phyloP scores from a whole-genome alignment of 2,888 invertebrate species.

The Latrodectus hesperus region DNA sequence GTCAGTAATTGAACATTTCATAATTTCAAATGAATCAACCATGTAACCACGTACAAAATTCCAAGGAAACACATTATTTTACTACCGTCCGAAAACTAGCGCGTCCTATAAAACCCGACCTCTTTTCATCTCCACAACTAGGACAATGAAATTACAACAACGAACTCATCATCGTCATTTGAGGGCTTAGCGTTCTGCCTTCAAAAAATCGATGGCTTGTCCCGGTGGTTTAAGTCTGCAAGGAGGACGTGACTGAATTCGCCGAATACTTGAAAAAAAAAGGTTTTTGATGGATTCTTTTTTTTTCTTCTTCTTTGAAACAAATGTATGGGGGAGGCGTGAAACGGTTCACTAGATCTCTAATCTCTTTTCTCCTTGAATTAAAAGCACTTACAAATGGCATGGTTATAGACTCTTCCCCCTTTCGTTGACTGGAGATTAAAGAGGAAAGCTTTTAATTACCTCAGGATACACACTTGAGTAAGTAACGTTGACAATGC shows the following conservation, averaged over 20 bases:
- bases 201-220: neutral
- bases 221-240: conserved; percentile 15
- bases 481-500: too few relatives aligned
- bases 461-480: too few relatives aligned
- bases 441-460: too few relatives aligned
- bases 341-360: conserved; percentile 39
- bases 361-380: conserved; percentile 31
- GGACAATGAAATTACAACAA: conserved; percentile 25
- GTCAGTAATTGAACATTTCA: too few relatives aligned
- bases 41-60: too few relatives aligned
- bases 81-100: neutral
- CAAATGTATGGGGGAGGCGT: neutral
- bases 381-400: neutral
- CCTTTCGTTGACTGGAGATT: too few relatives aligned
- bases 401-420: neutral
- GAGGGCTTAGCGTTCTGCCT: too few relatives aligned
- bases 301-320: neutral
- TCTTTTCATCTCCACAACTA: conserved; percentile 27
- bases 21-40: too few relatives aligned
- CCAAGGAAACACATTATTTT: conserved; percentile 4
- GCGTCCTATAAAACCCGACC: conserved; percentile 23
- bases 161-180: neutral
- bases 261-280: neutral
- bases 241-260: conserved; percentile 49
- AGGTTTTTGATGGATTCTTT: neutral